Base-by-base conservation (phyloP, 2,113 vertebrate genomes). In the Psammodynastes pulverulentus region DNA sequence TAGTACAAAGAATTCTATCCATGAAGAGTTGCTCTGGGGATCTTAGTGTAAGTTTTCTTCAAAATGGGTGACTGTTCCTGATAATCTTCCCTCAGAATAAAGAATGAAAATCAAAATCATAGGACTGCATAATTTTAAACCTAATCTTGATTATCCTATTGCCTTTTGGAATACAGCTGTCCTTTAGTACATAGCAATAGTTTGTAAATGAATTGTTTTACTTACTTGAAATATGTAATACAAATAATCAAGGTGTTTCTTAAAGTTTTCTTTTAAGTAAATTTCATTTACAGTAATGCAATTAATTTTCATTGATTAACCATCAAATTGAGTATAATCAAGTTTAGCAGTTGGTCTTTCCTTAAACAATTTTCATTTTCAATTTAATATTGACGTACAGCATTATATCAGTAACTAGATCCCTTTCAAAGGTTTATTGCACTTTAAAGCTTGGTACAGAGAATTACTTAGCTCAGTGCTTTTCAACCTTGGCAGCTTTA, bases 161-260 rank as follows among this genome's bases (percentile, higher is more conserved):
- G 29, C 29, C 62, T 67, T 67, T 67, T 67, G 62, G 12, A n/a
- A 67, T 67, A 67, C 5, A 67, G 62, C 29, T 67, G 29, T 67
- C 39, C 89, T 90, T 89, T 87, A 53, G 56, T 89, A 85, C 91
- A 90, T 51, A 94, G 84, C 79, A 94, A 94, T 93, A 94, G 93
- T 94, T 86, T 92, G 58, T 89, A 84, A 95, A 86, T 90, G 91
- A 91, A 67, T 94, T 90, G 94, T 94, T 95, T 89, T 95, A 56
- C 91, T 56, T 29, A 96, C 94, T 92, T 90, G 90, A 79, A 56
- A 84, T 95, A 96, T 94, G 95, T 96, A 96, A 93, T 93, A 95
- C 95, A 89, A 96, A 96, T 94, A 97, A 94, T 97, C 21, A 46
- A 39, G 92, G 95, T 95, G 23, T 7, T 13, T 46, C 1, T 6